These are phyloP conservation scores for Ranitomeya variabilis DNA, from an alignment of 2,113 vertebrate genomes.

Conservation along the genomic window DNA sequence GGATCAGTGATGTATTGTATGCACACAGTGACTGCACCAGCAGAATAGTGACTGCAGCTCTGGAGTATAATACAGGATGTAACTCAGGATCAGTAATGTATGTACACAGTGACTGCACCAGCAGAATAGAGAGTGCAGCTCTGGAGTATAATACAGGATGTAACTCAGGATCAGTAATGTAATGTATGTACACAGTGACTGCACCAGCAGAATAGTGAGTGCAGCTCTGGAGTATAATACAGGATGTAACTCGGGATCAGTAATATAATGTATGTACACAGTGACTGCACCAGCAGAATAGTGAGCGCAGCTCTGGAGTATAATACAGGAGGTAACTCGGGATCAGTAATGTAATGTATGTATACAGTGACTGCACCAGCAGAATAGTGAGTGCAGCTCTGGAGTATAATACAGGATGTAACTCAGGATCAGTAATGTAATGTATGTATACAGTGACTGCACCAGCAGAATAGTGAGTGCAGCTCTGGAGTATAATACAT, in stretches of 20 bases:
- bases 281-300: background rate
- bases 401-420: too few relatives aligned
- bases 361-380: background rate
- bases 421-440: background rate
- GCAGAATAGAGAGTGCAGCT: too few relatives aligned
- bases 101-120: background rate
- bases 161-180: background rate
- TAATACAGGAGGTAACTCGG: too few relatives aligned
- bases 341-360: background rate
- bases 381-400: too few relatives aligned
- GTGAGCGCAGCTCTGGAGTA: too few relatives aligned
- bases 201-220: too few relatives aligned
- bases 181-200: background rate
- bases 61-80: too few relatives aligned
- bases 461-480: too few relatives aligned
- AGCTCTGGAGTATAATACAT: too few relatives aligned
- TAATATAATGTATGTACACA: background rate
- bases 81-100: background rate
- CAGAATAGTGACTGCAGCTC: too few relatives aligned
- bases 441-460: background rate
- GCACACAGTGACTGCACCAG: background rate
- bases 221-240: too few relatives aligned
- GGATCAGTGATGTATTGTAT: background rate
- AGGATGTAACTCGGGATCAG: background rate
- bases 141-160: too few relatives aligned